Evolutionary conservation across 2,113 vertebrate species (phyloP).

Genomic region (Salvelinus alpinus): DNA sequence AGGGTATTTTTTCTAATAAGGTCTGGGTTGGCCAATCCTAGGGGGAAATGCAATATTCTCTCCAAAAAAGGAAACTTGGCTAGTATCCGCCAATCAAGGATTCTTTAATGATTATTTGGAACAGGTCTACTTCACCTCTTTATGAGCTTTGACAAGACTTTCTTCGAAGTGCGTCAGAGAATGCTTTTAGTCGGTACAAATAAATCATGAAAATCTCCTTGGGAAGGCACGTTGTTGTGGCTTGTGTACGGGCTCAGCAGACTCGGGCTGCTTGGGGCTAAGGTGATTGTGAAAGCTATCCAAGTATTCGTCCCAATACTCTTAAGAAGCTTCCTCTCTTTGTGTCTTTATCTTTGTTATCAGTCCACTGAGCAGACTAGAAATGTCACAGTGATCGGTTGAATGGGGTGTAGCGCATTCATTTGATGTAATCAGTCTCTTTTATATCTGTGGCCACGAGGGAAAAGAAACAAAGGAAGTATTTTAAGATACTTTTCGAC

Average conservation of each 20-base stretch:
- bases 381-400: conserved; percentile 33
- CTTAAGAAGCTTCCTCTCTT: conserved; percentile 4
- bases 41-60: conserved; percentile 33
- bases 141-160: conserved; percentile 27
- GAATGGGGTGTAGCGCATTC: neutral
- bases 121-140: conserved; percentile 34
- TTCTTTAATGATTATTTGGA: conserved; percentile 47
- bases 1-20: conserved; percentile 13
- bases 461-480: neutral
- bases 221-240: conserved; percentile 10
- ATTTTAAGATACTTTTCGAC: neutral
- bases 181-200: conserved; percentile 42
- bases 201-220: conserved; percentile 28
- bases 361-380: conserved; percentile 11
- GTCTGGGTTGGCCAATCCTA: conserved; percentile 34
- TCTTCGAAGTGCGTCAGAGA: conserved; percentile 29
- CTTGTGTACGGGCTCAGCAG: neutral
- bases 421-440: neutral
- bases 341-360: conserved; percentile 32
- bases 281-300: neutral
- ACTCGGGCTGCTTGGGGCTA: neutral
- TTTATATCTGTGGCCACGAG: neutral
- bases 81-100: conserved; percentile 56
- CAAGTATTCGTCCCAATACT: neutral
- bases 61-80: conserved; percentile 38